These are phyloP conservation scores for Dasyurus viverrinus DNA, from an alignment of 2,113 vertebrate genomes.

Conservation along the genomic window DNA sequence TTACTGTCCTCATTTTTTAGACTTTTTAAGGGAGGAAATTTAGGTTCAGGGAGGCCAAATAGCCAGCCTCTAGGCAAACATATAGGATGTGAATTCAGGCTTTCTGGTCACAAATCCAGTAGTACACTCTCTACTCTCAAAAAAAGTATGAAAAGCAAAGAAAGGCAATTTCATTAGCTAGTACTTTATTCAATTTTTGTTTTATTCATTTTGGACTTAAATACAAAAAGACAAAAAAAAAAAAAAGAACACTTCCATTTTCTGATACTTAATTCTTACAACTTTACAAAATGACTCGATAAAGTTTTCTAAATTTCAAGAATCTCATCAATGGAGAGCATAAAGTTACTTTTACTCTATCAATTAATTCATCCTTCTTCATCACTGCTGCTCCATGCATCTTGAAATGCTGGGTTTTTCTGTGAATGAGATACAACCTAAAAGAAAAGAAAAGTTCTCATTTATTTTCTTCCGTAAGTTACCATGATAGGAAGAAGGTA, in stretches of 20 bases:
- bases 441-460: constrained; percentile 53
- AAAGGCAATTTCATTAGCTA: not conserved
- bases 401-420: constrained; percentile 90
- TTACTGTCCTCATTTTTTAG: not conserved
- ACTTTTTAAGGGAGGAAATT: not conserved
- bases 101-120: not conserved
- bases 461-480: constrained; percentile 49
- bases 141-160: not conserved
- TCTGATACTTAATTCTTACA: not conserved
- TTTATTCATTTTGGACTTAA: not conserved
- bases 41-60: not conserved
- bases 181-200: not conserved
- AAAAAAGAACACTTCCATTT: not conserved
- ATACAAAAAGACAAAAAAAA: not conserved
- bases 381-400: constrained; percentile 96
- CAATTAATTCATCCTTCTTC: constrained; percentile 86
- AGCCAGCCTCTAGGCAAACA: not conserved
- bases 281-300: not conserved
- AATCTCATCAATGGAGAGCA: constrained; percentile 7
- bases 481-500: constrained; percentile 41
- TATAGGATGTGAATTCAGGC: not conserved
- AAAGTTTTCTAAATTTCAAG: not conserved
- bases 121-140: not conserved
- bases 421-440: constrained; percentile 82
- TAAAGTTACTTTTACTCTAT: constrained; percentile 7